Evolutionary conservation across 2,888 invertebrate genomes (phyloP), one percentile per base, ranked within the genome.

Genomic region (Drosophila borborema): DNA sequence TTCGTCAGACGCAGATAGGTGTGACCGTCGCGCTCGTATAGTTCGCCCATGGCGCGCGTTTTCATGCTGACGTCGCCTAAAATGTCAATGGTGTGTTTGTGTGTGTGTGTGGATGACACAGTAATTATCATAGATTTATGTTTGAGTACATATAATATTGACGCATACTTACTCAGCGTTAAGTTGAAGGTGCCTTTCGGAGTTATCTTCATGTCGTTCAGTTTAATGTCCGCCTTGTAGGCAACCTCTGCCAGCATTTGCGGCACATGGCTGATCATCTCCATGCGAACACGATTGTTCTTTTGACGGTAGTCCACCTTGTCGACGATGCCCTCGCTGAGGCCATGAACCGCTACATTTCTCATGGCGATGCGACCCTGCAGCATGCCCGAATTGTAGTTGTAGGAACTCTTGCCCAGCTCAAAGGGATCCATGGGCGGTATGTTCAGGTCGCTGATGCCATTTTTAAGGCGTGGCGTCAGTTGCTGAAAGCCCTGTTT

Each of bases 201-300:
- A 67, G 94, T 94, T 71, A 96, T 89, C 78, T 94, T 94, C 74
- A 96, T 92, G 12, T 94, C 93, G 74, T 95, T 95, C 64, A 96
- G 93, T 43, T 94, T 93, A 16, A 96, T 95, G 70, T 95, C 94
- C 0, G 95, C 95, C 79, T 94, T 94, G 90, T 95, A 96, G 36
- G 94, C 91, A 5, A 96, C 95, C 56, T 94, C 94, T 3, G 95
- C 91, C 46, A 93, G 89, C 12, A 95, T 86, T 77, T 93, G 93
- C 0, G 96, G 95, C 36, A 95, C 91, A 45, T 94, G 94, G 70
- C 95, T 86, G 69, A 95, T 95, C 9, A 95, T 83, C 90, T 95
- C 95, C 73, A 96, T 82, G 43, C 94, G 94, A 66, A 95, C 94
- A 41, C 92, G 93, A 5, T 81, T 76, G 48, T 88, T 86, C 54